Evolutionary conservation across 2,113 vertebrate species (phyloP), one percentile per base, ranked within the genome.

Genomic region (Peromyscus leucopus): DNA sequence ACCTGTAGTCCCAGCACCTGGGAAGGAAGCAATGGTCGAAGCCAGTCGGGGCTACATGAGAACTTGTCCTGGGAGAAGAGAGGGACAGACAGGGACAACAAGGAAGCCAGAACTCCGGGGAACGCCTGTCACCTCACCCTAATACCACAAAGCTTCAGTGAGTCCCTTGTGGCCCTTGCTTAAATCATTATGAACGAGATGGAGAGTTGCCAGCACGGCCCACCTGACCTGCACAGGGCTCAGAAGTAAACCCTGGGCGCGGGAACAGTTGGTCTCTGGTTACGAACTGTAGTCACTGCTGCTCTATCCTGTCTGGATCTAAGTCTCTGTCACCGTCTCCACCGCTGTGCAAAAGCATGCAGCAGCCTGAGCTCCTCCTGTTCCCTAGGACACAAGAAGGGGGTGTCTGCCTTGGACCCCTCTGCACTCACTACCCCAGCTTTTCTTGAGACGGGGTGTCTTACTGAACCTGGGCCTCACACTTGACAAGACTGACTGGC

Each of bases 371-470:
- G n/a, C 22, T 42, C 55, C 46, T 72, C 12, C 78, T n/a, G 5
- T 36, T 85, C 67, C 33, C 1, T n/a, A 80, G 92, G 75, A 65
- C 67, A 48, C 76, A 36, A 17, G 13, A 33, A 55, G 36, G 12
- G 1, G 11, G 19, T 5, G 79, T 11, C 21, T 13, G 55, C 4
- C 7, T 1, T 31, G 26, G 7, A 39, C 10, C 0, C n/a, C n/a
- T 85, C 83, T 12, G 4, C 16, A 3, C 5, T 19, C 42, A 22
- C 61, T 36, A 48, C 46, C 51, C 51, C 51, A 51, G 7, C 51
- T 51, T 42, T 67, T 33, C 16, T 65, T 10, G 42, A 36, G 85
- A 69, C 33, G 24, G 28, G 85, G 31, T 48, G 26, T 86, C 63
- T 86, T 46, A 36, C 57, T 65, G 15, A 42, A 46, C 46, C 59